These are phyloP conservation scores for Helicolenus hilgendorfi DNA, from an alignment of 2,797 vertebrate species.

Conservation along the genomic window DNA sequence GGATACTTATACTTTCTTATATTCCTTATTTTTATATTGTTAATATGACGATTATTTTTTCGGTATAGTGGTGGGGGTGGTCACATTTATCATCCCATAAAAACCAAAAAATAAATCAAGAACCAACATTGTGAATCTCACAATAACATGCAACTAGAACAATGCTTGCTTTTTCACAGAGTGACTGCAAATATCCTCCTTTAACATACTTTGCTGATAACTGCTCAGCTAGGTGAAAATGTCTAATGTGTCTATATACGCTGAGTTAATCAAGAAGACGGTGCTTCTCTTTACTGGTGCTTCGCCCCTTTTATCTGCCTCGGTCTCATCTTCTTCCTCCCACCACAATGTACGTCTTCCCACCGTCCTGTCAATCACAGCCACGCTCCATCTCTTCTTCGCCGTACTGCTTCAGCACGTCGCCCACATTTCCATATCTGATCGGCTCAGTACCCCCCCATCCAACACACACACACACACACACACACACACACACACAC, in stretches of 20 bases:
- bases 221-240: neutral
- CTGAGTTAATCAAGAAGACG: neutral
- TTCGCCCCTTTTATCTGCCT: slow-evolving; percentile 14
- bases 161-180: neutral
- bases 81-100: neutral
- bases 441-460: slow-evolving; percentile 33
- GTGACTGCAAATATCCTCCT: neutral
- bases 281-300: neutral
- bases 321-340: neutral
- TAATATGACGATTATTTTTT: neutral
- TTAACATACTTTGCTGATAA: neutral
- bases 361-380: slow-evolving; percentile 25
- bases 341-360: neutral
- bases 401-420: neutral
- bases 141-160: neutral
- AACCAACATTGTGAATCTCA: neutral
- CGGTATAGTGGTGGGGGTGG: neutral
- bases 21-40: too few species aligned
- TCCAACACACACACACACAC: too few species aligned
- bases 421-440: slow-evolving; percentile 66
- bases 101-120: neutral
- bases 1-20: too few species aligned
- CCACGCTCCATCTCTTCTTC: slow-evolving; percentile 3
- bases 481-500: too few species aligned
- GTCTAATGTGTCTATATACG: neutral